Evolutionary conservation across 2,888 invertebrate genomes (phyloP).

Genomic region (Cryptocheilus praepositus): DNA sequence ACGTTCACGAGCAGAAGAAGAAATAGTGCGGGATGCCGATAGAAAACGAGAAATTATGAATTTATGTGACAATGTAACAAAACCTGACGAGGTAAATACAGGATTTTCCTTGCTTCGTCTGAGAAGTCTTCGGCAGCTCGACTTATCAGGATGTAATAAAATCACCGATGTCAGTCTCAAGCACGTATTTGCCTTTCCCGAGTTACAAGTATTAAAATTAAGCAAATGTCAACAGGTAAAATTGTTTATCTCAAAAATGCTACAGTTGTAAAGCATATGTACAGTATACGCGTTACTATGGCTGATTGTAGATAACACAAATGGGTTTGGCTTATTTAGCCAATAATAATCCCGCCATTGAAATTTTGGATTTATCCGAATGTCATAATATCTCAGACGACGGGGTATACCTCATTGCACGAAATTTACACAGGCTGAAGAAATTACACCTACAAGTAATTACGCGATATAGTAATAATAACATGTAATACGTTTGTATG

Average conservation of each 20-base stretch:
- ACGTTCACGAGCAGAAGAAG: constrained; percentile 82
- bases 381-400: constrained; percentile 83
- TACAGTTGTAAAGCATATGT: no score
- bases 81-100: constrained; percentile 36
- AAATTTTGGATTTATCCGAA: constrained; percentile 81
- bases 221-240: constrained; percentile 82
- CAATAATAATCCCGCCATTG: constrained; percentile 82
- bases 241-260: no score
- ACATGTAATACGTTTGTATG: background rate
- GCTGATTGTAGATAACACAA: constrained; percentile 77
- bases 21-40: constrained; percentile 82
- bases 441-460: constrained; percentile 78
- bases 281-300: no score
- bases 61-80: constrained; percentile 78
- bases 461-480: background rate
- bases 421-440: constrained; percentile 76
- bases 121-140: constrained; percentile 78
- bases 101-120: constrained; percentile 57
- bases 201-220: constrained; percentile 79
- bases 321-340: constrained; percentile 81
- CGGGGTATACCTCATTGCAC: constrained; percentile 76
- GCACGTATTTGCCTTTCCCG: constrained; percentile 81
- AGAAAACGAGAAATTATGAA: constrained; percentile 81
- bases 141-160: constrained; percentile 82
- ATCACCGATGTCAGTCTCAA: constrained; percentile 84